phyloP scores from a whole-genome alignment of 2,113 vertebrate genomes.

The Tetrax tetrax region DNA sequence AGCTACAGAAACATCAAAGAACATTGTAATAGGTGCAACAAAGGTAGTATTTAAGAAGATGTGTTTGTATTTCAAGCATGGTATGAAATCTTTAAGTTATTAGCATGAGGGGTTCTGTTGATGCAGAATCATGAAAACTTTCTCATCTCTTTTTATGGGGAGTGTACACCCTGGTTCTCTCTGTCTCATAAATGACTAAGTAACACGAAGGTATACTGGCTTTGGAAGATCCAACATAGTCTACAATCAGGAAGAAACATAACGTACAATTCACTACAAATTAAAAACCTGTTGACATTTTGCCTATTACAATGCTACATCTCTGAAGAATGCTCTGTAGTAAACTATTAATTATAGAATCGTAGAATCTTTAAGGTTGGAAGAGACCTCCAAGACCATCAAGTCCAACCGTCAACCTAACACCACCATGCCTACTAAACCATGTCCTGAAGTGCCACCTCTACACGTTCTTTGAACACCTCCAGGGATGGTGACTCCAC shows the following conservation, averaged over 20 bases:
- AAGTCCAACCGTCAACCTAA: no score
- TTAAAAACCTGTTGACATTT: background rate
- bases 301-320: background rate
- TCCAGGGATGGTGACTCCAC: no score
- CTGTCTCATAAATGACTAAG: background rate
- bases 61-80: background rate
- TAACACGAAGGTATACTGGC: background rate
- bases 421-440: no score
- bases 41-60: background rate
- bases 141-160: background rate
- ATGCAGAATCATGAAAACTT: background rate
- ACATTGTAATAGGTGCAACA: background rate
- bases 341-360: background rate
- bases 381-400: no score
- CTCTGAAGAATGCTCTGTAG: background rate
- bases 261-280: background rate
- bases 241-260: background rate
- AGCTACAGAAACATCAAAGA: background rate
- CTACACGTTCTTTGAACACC: no score
- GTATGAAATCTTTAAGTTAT: background rate
- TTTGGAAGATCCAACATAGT: background rate
- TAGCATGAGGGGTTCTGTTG: background rate
- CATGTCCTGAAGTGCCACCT: no score
- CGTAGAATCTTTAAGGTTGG: no score
- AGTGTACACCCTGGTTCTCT: background rate